Conservation (phyloP, 2,888 invertebrate genomes). For the Drosophila meridionalis region DNA sequence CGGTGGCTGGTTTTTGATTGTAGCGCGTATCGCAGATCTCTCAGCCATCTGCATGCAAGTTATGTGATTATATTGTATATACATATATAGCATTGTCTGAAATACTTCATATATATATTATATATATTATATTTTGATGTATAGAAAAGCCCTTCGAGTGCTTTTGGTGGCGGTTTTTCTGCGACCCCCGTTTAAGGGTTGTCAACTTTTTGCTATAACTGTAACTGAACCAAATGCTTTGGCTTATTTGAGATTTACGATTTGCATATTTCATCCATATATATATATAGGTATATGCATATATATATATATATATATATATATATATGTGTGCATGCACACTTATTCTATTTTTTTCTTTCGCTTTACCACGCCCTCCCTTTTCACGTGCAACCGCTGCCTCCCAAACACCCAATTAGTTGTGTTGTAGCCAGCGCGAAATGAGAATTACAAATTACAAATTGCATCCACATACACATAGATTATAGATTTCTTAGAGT, state of each 20-base stretch:
- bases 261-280: slow-evolving; percentile 65
- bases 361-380: slow-evolving; percentile 8
- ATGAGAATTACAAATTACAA: slow-evolving; percentile 63
- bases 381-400: slow-evolving; percentile 41
- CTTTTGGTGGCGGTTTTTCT: slow-evolving; percentile 32
- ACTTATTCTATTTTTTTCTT: background rate
- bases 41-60: slow-evolving; percentile 64
- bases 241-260: slow-evolving; percentile 72
- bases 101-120: slow-evolving; percentile 20
- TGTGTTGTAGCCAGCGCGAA: slow-evolving; percentile 25
- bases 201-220: slow-evolving; percentile 39
- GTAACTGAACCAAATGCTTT: slow-evolving; percentile 60
- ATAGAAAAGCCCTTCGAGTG: slow-evolving; percentile 35
- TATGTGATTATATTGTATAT: slow-evolving; percentile 25
- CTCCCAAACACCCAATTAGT: slow-evolving; percentile 54
- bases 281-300: background rate
- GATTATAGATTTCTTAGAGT: slow-evolving; percentile 77
- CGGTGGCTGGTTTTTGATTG: background rate
- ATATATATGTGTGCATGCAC: background rate
- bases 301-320: background rate
- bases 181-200: slow-evolving; percentile 47
- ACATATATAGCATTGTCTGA: slow-evolving; percentile 31
- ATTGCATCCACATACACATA: slow-evolving; percentile 56
- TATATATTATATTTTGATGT: slow-evolving; percentile 46
- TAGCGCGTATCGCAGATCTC: slow-evolving; percentile 45